Conservation (phyloP, 2,888 invertebrate species). For the Hetaerina titia region DNA sequence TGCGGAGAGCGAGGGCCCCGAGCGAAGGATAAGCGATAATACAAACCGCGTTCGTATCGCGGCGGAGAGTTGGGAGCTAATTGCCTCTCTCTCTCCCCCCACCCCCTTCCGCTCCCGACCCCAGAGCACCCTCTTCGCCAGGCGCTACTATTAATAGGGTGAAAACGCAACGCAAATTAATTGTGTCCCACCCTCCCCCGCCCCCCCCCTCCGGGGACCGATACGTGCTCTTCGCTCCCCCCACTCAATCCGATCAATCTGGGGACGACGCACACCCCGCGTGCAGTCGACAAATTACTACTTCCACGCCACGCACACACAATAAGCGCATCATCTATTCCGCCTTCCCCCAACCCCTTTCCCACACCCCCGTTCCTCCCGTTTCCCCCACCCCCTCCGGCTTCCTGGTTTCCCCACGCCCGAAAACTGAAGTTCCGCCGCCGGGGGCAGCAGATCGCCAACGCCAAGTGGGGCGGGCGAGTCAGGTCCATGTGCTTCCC, state of each 20-base stretch:
- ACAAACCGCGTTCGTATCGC: no score
- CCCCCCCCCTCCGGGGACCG: background rate
- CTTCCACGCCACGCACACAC: no score
- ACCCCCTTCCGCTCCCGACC: background rate
- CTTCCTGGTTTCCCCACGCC: background rate
- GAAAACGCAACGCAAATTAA: constrained; percentile 57
- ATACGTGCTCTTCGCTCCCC: background rate
- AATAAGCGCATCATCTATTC: no score
- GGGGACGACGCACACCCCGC: background rate
- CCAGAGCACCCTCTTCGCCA: background rate
- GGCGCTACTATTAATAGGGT: constrained; percentile 44
- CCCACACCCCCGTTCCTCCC: no score
- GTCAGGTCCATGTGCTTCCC: no score
- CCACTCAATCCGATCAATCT: background rate
- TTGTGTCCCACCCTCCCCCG: constrained; percentile 25
- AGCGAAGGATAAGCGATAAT: background rate
- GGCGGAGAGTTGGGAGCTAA: background rate
- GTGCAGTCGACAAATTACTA: no score
- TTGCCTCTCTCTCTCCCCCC: background rate
- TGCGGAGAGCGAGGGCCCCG: background rate
- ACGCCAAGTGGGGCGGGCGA: no score
- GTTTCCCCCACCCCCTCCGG: no score
- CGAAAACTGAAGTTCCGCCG: background rate
- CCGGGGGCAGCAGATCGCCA: no score
- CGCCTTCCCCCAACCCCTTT: no score